phyloP scores from a whole-genome alignment of 2,797 vertebrate genomes.

The Lepus oiostolus region DNA sequence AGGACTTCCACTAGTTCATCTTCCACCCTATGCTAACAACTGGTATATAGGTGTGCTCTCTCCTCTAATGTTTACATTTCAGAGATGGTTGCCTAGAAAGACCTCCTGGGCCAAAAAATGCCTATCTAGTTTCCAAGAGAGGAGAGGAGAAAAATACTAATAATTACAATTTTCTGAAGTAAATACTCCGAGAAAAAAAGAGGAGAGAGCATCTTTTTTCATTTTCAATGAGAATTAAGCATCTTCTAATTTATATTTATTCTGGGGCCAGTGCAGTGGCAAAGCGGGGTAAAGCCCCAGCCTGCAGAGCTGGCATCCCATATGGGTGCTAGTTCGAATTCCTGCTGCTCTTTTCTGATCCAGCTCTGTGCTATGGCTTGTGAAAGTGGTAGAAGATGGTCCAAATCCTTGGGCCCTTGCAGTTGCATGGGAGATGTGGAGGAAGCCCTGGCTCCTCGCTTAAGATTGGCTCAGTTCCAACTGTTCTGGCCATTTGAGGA shows the following conservation, averaged over 20 bases:
- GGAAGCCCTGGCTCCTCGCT: too few species aligned
- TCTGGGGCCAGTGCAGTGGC: too few species aligned
- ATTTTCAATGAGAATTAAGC: neutral
- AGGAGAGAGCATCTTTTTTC: neutral
- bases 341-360: too few species aligned
- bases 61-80: conserved; percentile 2
- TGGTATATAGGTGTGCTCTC: neutral
- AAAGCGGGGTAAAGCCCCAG: too few species aligned
- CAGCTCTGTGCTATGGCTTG: too few species aligned
- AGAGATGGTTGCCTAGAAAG: neutral
- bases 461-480: too few species aligned
- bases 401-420: too few species aligned
- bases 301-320: too few species aligned
- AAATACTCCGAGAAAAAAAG: neutral
- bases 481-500: too few species aligned
- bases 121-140: conserved; percentile 13
- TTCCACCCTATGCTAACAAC: neutral
- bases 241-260: conserved; percentile 1
- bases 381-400: too few species aligned
- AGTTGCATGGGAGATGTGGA: too few species aligned
- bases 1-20: neutral
- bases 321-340: too few species aligned
- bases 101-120: neutral
- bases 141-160: neutral
- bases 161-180: neutral